Conservation (phyloP, 2,888 invertebrate species). For the Tachina grossa region DNA sequence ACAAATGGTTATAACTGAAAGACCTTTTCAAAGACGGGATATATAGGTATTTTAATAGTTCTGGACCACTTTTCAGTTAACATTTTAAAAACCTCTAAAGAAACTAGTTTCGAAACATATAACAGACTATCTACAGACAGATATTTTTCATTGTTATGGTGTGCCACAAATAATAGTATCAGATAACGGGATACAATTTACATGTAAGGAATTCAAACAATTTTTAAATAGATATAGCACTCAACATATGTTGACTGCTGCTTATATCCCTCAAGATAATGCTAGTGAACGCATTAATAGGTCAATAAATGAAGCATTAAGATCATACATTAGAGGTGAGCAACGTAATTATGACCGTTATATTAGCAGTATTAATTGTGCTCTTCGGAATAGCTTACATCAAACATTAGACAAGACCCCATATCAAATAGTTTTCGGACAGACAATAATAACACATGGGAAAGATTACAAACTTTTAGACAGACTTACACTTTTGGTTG, state of each 20-base stretch:
- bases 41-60: not conserved
- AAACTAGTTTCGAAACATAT: not conserved
- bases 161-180: not conserved
- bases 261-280: not conserved
- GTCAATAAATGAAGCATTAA: not conserved
- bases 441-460: constrained; percentile 14
- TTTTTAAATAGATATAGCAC: not conserved
- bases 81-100: constrained; percentile 3
- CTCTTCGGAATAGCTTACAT: not conserved
- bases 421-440: constrained; percentile 8
- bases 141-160: constrained; percentile 15
- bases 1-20: not conserved
- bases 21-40: constrained; percentile 1
- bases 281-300: not conserved
- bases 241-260: constrained; percentile 5
- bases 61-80: not conserved
- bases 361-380: constrained; percentile 2
- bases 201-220: not conserved
- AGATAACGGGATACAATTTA: constrained; percentile 16
- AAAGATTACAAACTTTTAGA: constrained; percentile 4
- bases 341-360: not conserved
- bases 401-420: not conserved
- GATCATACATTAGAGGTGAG: not conserved
- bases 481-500: not conserved
- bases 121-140: not conserved